phyloP scores from a whole-genome alignment of 2,888 invertebrate genomes.

The Drosophila dives region DNA sequence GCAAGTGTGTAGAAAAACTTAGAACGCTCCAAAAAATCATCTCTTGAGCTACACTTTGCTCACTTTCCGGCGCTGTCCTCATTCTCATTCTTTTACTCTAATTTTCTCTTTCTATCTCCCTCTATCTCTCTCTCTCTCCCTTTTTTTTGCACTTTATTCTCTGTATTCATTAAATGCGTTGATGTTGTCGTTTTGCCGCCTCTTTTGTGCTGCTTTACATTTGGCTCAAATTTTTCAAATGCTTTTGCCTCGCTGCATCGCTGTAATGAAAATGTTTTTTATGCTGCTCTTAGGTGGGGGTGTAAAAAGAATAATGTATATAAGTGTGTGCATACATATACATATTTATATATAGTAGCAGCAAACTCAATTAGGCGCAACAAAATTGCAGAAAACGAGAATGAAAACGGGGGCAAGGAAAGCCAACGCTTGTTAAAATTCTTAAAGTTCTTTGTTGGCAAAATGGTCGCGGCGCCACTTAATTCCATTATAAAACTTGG shows the following conservation, averaged over 20 bases:
- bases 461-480: constrained; percentile 33
- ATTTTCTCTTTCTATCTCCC: too few species aligned
- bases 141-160: neutral
- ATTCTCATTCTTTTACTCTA: too few species aligned
- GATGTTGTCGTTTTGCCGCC: constrained; percentile 6
- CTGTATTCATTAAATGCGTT: neutral
- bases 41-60: constrained; percentile 1
- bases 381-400: constrained; percentile 4
- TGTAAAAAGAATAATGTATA: constrained; percentile 11
- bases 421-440: constrained; percentile 47
- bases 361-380: constrained; percentile 73
- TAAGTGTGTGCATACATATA: neutral
- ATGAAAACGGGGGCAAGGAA: neutral
- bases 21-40: constrained; percentile 37
- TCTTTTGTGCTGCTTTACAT: constrained; percentile 27
- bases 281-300: constrained; percentile 14
- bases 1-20: constrained; percentile 20
- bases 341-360: constrained; percentile 11
- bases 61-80: constrained; percentile 3
- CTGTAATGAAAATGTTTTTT: constrained; percentile 72
- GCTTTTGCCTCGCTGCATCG: constrained; percentile 54
- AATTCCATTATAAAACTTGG: constrained; percentile 45
- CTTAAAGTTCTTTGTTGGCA: constrained; percentile 41
- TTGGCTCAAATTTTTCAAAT: constrained; percentile 54
- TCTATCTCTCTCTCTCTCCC: neutral